Percentiles rank a stretch among this genome's conserved stretches.
phyloP scores from a whole-genome alignment of 1,140 invertebrate species.

The Eciton burchellii region DNA sequence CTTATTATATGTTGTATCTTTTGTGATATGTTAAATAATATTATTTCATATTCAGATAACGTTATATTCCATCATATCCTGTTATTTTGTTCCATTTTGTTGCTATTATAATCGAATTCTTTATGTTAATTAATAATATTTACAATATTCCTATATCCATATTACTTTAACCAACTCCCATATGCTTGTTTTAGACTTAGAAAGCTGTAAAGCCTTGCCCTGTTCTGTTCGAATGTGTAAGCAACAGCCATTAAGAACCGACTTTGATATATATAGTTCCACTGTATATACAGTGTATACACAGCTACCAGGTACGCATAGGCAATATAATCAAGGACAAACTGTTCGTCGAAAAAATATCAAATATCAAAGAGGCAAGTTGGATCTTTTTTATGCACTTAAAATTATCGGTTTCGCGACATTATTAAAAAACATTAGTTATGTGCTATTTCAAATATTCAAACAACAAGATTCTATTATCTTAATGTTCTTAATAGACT shows the following conservation, averaged over 20 bases:
- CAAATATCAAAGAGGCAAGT: slow-evolving; percentile 10
- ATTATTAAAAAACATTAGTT: background rate
- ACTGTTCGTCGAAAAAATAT: slow-evolving; percentile 3
- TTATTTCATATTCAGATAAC: background rate
- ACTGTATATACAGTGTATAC: no score
- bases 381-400: background rate
- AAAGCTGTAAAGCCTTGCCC: background rate
- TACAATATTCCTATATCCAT: background rate
- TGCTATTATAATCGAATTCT: background rate
- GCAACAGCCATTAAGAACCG: slow-evolving; percentile 8
- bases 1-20: background rate
- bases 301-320: background rate
- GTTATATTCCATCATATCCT: background rate
- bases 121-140: background rate
- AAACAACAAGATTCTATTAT: background rate
- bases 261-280: slow-evolving; percentile 4
- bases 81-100: slow-evolving; percentile 5
- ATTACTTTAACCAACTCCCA: background rate
- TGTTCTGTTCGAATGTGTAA: background rate
- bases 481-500: background rate
- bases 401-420: background rate
- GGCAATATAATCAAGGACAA: slow-evolving; percentile 20
- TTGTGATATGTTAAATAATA: slow-evolving; percentile 24
- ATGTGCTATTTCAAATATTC: background rate
- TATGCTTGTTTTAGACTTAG: background rate